phyloP scores from a whole-genome alignment of 2,888 invertebrate genomes.

The Rambutsinella grinnellia region DNA sequence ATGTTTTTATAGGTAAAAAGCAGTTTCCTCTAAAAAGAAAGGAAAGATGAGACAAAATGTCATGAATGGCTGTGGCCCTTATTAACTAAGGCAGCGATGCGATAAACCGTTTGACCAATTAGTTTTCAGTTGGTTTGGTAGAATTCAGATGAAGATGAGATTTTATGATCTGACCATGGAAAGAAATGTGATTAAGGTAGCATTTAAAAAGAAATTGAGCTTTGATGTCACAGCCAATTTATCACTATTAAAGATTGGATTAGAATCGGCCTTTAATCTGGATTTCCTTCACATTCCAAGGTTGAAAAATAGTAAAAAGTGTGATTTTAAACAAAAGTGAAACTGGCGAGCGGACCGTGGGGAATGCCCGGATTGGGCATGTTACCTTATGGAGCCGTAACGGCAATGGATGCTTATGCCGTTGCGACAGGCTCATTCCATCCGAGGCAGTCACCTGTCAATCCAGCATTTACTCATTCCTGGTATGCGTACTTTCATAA shows the following conservation, averaged over 20 bases:
- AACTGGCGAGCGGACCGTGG: conserved; percentile 66
- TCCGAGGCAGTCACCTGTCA: conserved; percentile 71
- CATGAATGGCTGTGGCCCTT: conserved; percentile 41
- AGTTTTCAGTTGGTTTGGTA: conserved; percentile 36
- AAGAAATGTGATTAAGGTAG: too few relatives aligned
- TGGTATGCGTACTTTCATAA: conserved; percentile 81
- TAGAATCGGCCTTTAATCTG: neutral
- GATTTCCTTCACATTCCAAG: neutral
- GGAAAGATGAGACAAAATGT: conserved; percentile 3
- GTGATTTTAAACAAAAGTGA: conserved; percentile 35
- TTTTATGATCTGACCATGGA: neutral
- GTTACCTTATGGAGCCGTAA: conserved; percentile 73
- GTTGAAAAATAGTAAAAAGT: neutral
- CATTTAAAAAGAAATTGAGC: too few relatives aligned
- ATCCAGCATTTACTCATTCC: conserved; percentile 89
- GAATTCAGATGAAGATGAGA: conserved; percentile 7
- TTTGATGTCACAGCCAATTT: neutral
- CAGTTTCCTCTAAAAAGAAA: too few relatives aligned
- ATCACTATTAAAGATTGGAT: too few relatives aligned
- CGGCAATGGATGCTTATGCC: conserved; percentile 79
- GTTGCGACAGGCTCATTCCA: conserved; percentile 70
- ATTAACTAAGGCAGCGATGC: conserved; percentile 64
- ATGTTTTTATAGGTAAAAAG: neutral
- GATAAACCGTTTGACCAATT: conserved; percentile 65
- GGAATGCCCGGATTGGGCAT: conserved; percentile 66